Conservation (phyloP, 1,140 invertebrate genomes). For the Harpegnathos saltator region DNA sequence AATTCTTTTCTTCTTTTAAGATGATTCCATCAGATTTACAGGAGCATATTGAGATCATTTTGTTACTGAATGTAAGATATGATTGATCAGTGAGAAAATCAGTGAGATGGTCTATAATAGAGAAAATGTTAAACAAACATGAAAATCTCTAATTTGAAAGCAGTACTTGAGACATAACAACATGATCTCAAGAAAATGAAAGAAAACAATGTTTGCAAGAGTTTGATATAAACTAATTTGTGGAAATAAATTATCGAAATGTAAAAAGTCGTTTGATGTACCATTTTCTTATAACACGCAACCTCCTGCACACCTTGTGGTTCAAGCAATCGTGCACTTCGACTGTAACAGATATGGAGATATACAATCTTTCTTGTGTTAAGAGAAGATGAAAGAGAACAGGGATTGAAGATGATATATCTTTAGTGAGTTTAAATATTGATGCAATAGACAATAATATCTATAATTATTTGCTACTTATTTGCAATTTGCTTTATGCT, state of each 20-base stretch:
- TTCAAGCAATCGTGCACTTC: slow-evolving; percentile 57
- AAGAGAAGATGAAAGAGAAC: slow-evolving; percentile 11
- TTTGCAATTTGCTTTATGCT: background rate
- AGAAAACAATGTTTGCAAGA: background rate
- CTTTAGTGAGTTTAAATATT: background rate
- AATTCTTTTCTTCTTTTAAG: background rate
- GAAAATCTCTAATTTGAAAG: too few species aligned
- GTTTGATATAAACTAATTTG: slow-evolving; percentile 10
- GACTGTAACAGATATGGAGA: slow-evolving; percentile 62
- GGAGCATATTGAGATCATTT: slow-evolving; percentile 19
- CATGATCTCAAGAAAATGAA: slow-evolving; percentile 12
- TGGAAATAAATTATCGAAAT: slow-evolving; percentile 57
- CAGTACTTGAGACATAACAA: slow-evolving; percentile 27
- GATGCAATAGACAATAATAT: background rate
- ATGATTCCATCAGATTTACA: background rate
- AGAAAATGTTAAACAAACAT: background rate
- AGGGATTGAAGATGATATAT: slow-evolving; percentile 33
- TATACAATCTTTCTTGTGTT: slow-evolving; percentile 50
- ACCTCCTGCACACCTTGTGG: slow-evolving; percentile 53
- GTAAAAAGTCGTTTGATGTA: slow-evolving; percentile 56
- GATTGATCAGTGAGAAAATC: background rate
- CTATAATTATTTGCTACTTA: background rate
- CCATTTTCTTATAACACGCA: slow-evolving; percentile 55
- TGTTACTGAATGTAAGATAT: slow-evolving; percentile 22
- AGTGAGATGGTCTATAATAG: background rate